These are phyloP conservation scores for Heteractis magnifica DNA, from an alignment of 92 coral and sea anemone species.

Conservation along the genomic window DNA sequence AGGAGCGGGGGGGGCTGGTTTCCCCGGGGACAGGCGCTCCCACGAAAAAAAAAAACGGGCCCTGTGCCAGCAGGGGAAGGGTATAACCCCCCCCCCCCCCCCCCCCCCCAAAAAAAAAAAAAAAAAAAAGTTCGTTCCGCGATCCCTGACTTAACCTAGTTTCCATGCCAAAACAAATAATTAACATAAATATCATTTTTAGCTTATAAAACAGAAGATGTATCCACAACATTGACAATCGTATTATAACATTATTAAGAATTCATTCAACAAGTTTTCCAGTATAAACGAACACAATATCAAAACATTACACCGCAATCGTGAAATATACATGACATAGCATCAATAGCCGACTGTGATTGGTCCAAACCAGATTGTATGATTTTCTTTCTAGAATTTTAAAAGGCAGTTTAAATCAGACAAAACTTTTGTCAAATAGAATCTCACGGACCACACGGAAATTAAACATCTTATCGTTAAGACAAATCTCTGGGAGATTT, in stretches of 20 bases:
- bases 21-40: too few species aligned
- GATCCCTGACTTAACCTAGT: too few species aligned
- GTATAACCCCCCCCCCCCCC: too few species aligned
- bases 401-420: conserved; percentile 5
- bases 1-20: too few species aligned
- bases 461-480: neutral
- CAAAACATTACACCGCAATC: conserved; percentile 15
- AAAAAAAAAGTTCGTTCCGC: too few species aligned
- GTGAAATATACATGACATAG: conserved; percentile 21
- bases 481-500: conserved; percentile 9
- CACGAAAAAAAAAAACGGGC: too few species aligned
- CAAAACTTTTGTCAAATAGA: neutral
- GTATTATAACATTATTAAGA: neutral
- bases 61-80: too few species aligned
- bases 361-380: neutral
- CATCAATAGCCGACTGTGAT: conserved; percentile 3
- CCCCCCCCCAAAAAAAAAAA: too few species aligned
- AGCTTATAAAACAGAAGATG: too few species aligned
- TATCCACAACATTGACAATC: too few species aligned
- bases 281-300: neutral
- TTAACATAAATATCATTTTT: too few species aligned
- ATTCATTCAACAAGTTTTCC: neutral
- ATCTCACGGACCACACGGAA: conserved; percentile 4
- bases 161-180: too few species aligned
- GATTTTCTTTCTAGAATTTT: neutral